A percentile compares a stretch with the other conserved stretches of the same genome.
These are phyloP conservation scores for Barbus barbus DNA, from an alignment of 2,113 vertebrate genomes.

Conservation along the genomic window DNA sequence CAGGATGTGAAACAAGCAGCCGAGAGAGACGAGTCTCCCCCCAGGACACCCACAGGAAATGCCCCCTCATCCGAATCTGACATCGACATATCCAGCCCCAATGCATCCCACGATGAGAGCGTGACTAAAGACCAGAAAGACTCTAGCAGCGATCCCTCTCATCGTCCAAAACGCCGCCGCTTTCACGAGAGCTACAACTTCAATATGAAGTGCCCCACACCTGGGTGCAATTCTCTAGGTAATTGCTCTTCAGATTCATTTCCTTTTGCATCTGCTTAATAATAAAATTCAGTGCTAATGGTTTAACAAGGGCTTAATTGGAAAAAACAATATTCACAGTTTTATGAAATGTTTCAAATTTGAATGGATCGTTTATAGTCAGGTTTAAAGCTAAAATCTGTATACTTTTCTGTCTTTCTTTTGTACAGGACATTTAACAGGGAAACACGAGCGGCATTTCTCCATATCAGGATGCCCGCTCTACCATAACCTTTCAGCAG, in stretches of 20 bases:
- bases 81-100: conserved; percentile 97
- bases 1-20: conserved; percentile 87
- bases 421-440: conserved; percentile 89
- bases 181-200: conserved; percentile 99
- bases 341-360: neutral
- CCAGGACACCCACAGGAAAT: conserved; percentile 95
- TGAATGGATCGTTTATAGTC: neutral
- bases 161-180: conserved; percentile 95
- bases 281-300: conserved; percentile 12
- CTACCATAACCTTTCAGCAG: conserved; percentile 97
- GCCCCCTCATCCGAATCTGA: conserved; percentile 98
- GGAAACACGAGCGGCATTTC: conserved; percentile 97
- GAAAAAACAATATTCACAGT: neutral
- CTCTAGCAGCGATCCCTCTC: conserved; percentile 93
- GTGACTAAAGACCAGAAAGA: conserved; percentile 92
- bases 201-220: conserved; percentile 98
- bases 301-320: neutral
- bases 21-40: conserved; percentile 95
- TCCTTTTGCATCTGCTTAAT: neutral
- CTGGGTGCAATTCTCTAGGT: conserved; percentile 98
- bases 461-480: conserved; percentile 96
- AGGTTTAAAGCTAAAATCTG: neutral
- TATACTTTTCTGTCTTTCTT: neutral
- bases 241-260: conserved; percentile 42
- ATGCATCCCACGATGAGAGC: conserved; percentile 95